Conservation (phyloP, 2,888 invertebrate species). For the Eumacrocentrus americanus region DNA sequence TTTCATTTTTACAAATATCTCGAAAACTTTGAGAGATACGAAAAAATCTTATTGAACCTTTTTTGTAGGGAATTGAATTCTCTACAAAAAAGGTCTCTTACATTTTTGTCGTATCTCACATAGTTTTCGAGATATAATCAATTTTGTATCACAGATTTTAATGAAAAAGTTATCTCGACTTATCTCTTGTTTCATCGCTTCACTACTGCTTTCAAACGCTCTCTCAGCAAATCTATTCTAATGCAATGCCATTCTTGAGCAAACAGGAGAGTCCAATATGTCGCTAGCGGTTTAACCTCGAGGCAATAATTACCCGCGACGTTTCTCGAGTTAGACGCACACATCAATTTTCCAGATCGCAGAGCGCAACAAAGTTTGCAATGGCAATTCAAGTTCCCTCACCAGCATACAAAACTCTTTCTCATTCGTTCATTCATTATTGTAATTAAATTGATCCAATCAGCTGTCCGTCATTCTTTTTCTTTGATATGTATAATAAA, state of each 20-base stretch:
- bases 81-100: too few relatives aligned
- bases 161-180: too few relatives aligned
- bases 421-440: neutral
- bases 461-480: too few relatives aligned
- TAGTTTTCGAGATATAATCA: too few relatives aligned
- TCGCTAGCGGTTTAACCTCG: slow-evolving; percentile 1
- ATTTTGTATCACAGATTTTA: neutral
- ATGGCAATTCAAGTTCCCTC: neutral
- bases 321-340: neutral
- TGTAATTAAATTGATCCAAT: too few relatives aligned
- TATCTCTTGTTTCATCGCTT: too few relatives aligned
- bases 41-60: too few relatives aligned
- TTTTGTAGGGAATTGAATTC: too few relatives aligned
- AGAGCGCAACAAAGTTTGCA: neutral
- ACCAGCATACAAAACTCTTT: neutral
- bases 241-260: slow-evolving; percentile 1
- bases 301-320: slow-evolving; percentile 6
- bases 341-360: neutral
- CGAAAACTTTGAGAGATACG: too few relatives aligned
- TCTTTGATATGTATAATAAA: neutral
- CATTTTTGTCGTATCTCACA: too few relatives aligned
- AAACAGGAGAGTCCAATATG: slow-evolving; percentile 5
- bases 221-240: slow-evolving; percentile 6
- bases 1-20: too few relatives aligned
- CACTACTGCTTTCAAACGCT: too few relatives aligned